Evolutionary conservation across 1,140 invertebrate genomes (phyloP), one percentile per base, ranked within the genome.

Genomic region (Pissodes strobi): DNA sequence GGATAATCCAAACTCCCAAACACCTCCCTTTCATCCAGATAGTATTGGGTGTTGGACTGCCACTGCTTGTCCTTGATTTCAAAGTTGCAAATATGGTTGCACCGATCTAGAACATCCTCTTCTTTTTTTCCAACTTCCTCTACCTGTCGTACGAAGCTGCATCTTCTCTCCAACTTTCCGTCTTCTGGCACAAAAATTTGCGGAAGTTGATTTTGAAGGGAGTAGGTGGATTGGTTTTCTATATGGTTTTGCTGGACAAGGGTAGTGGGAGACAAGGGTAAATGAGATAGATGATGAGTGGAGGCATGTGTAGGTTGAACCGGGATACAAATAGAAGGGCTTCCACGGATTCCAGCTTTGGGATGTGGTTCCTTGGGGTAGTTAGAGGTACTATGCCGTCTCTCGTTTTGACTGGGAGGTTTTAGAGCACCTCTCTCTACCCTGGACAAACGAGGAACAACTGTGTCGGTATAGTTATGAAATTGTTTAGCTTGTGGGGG

Each of bases 401-500:
- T 64, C 43, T 78, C 77, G 46, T 69, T 59, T 48, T 59, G 58
- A 18, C 9, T 22, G 19, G 75, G 70, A 17, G 73, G 71, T 52
- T 69, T 71, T 2, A 78, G 63, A n/a, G 72, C 67, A 52, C 72
- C 72, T 38, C 75, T 57, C 63, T 77, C 76, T 6, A 75, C 74
- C 19, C 75, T 66, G 9, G 76, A 75, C 27, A 76, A 57, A 45
- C 74, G 74, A 23, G 75, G 72, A 39, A 69, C 69, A 12, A 67
- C 52, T 30, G 72, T 64, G 34, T 68, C 57, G 37, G 69, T 65
- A 53, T 78, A 79, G 69, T 84, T 82, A 61, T 84, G 82, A 68
- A 83, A 84, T 64, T 84, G 82, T 30, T 82, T 81, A 55, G 79
- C 79, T 58, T 79, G 78, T 27, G 77, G 80, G 21, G 76, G 77